Base-by-base conservation (phyloP, 2,797 vertebrate genomes). In the Diplodus sargus region DNA sequence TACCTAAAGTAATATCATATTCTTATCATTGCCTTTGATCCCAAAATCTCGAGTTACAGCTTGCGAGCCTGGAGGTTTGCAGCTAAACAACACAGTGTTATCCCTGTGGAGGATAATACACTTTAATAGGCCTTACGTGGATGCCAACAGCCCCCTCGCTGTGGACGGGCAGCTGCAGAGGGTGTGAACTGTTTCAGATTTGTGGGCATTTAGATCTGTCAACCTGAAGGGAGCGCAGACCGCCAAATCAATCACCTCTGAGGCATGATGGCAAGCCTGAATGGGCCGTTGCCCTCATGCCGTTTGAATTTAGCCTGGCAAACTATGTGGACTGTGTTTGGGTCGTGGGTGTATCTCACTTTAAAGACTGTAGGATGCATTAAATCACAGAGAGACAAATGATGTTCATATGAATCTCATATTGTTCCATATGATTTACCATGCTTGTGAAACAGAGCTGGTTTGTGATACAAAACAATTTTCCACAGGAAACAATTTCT, bases 181-280 rank as follows among this genome's bases (percentile, higher is more conserved):
- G 62, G 51, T 72, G 74, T 72, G 74, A 78, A 69, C 82, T 56
- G 57, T 53, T 85, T 75, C 22, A 76, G 72, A 65, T 71, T 58
- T 64, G 51, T 74, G 51, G 52, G 13, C 64, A 47, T 53, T 85
- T 39, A 59, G 52, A 68, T 80, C 74, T 49, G 70, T 83, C 76
- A 79, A 75, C 62, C 51, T 75, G 69, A 76, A 70, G 74, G 74
- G 65, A 53, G 62, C 72, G 66, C 45, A 80, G 39, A 74, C 57
- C 48, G 30, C 23, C n/a, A 59, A 77, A 84, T 87, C 76, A 82
- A 80, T 85, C 79, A 83, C 23, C 13, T 60, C 23, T 66, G 28
- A 47, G 59, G 34, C 52, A 52, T 12, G 68, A 70, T 23, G 56
- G 28, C 51, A 34, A 0, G 3, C 15, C 57, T 49, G 57, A 73